phyloP scores from a whole-genome alignment of 1,140 invertebrate genomes.

The Homarus americanus region DNA sequence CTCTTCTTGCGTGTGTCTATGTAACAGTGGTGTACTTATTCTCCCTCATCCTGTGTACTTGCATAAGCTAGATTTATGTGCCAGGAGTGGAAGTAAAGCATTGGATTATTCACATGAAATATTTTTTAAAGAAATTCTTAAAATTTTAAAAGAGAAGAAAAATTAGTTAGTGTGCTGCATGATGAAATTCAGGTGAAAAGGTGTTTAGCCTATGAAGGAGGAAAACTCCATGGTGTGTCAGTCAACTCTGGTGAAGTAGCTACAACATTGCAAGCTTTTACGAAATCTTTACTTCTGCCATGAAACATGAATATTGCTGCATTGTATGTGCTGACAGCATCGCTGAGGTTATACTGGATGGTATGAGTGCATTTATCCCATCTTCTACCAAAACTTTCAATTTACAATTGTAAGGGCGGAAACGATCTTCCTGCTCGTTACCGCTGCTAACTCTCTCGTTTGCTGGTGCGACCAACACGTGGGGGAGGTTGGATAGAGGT shows the following conservation, averaged over 20 bases:
- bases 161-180: neutral
- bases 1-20: neutral
- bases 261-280: conserved; percentile 14
- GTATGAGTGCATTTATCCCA: too few relatives aligned
- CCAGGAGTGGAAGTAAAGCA: neutral
- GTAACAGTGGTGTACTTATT: conserved; percentile 1
- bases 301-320: neutral
- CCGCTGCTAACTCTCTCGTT: too few relatives aligned
- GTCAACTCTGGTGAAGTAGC: neutral
- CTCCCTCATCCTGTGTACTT: conserved; percentile 9
- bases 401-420: too few relatives aligned
- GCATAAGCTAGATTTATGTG: conserved; percentile 9
- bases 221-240: conserved; percentile 14
- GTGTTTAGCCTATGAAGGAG: neutral
- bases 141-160: conserved; percentile 4
- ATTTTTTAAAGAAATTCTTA: neutral
- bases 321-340: too few relatives aligned
- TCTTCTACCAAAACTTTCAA: too few relatives aligned
- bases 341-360: too few relatives aligned
- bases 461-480: too few relatives aligned
- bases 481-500: too few relatives aligned
- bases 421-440: too few relatives aligned
- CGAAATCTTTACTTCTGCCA: neutral
- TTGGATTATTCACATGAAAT: neutral
- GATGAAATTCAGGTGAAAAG: too few relatives aligned